phyloP scores from a whole-genome alignment of 2,113 vertebrate genomes.

The Delphinus delphis region DNA sequence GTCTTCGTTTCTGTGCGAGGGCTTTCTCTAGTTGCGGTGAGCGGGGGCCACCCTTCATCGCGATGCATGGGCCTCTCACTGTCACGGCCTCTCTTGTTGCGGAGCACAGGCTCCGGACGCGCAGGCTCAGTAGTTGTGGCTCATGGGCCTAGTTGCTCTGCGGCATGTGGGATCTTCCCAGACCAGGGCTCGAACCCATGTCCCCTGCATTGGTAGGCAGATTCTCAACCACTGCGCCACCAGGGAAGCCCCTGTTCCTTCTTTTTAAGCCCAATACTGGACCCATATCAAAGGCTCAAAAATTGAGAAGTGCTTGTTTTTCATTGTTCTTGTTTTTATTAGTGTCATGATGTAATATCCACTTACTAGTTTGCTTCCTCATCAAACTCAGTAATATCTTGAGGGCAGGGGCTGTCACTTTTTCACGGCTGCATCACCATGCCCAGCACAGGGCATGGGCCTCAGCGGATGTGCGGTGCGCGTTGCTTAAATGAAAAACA shows the following conservation, averaged over 20 bases:
- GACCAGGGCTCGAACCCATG: neutral
- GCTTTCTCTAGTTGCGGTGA: too few relatives aligned
- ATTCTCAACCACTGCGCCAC: neutral
- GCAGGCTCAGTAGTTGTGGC: neutral
- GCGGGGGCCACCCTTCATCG: too few relatives aligned
- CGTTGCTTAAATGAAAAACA: neutral
- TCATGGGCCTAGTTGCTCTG: neutral
- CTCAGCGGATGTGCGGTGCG: neutral
- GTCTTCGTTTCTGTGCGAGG: neutral
- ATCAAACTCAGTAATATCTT: neutral
- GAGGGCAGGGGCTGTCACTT: neutral
- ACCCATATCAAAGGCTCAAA: neutral
- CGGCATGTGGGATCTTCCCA: neutral
- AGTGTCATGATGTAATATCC: neutral
- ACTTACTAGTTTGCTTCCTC: neutral
- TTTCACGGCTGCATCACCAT: neutral
- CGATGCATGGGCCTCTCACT: rapidly evolving
- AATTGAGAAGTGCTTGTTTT: neutral
- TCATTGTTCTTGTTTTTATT: neutral
- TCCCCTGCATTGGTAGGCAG: neutral
- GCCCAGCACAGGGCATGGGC: rapidly evolving
- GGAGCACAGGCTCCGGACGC: rapidly evolving
- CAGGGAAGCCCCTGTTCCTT: neutral
- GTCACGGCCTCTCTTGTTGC: neutral
- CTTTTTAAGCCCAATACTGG: neutral